Base-by-base conservation (phyloP, 1,140 invertebrate species). In the Euura saliciscinereae region DNA sequence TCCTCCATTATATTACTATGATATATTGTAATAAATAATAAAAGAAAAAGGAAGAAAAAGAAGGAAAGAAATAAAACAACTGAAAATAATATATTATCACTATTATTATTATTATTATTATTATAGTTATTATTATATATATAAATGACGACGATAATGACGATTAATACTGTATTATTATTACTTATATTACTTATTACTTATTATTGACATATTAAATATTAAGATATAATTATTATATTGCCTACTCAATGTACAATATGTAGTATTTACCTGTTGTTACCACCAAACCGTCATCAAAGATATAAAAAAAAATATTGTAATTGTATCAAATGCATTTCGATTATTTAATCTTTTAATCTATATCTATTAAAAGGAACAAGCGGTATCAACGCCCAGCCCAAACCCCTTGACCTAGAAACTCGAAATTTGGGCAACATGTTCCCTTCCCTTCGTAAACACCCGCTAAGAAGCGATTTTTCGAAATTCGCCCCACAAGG, bases 191-290 rank as follows among this genome's bases (percentile, higher is more conserved):
- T 10, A 10, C 71, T 68, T 71, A 65, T 71, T 77, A 73, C 72
- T 74, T 73, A 51, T 74, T 70, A 73, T 74, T 46, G 28, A 70
- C 70, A 44, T 69, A 79, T 76, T 79, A 79, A 80, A 80, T 82
- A 82, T 81, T 83, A 85, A 83, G 83, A 84, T 85, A 86, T 81
- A 83, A 88, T 83, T 87, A 86, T 59, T 59, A 59, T 59, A 59
- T 85, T 84, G 86, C 86, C 86, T 88, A 86, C 80, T 88, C 83
- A 87, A 87, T 88, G 86, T 88, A 88, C 85, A 88, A 88, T 88
- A 88, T 87, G 84, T 88, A 87, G 86, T 87, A 88, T 86, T 88
- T 86, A 88, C 84, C 85, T 88, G 86, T 87, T 87, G 86, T 87
- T 88, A 88, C 84, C 86, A 88, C 84, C 86, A 86, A 87, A 88